phyloP scores from a whole-genome alignment of 2,888 invertebrate genomes.

The Hyppa rectilinea region DNA sequence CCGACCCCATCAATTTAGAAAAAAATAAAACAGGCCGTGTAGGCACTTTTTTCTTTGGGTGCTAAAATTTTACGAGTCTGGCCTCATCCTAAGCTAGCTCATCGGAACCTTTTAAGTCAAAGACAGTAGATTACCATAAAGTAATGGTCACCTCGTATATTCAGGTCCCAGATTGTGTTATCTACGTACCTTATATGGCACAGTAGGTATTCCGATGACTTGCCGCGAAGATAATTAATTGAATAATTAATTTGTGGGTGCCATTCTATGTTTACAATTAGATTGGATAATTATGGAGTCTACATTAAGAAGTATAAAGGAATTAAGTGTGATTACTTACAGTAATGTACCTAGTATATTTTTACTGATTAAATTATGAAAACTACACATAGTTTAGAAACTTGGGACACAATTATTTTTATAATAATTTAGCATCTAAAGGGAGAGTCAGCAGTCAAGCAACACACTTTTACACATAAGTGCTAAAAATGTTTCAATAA shows the following conservation, averaged over 20 bases:
- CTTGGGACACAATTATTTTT: neutral
- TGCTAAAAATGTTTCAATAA: neutral
- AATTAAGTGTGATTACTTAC: neutral
- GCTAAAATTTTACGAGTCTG: constrained; percentile 41
- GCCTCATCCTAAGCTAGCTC: constrained; percentile 14
- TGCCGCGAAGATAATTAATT: constrained; percentile 33
- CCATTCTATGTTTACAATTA: neutral
- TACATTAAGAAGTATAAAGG: neutral
- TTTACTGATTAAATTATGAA: neutral
- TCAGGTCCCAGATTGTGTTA: constrained; percentile 48
- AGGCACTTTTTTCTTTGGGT: neutral
- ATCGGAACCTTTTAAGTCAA: constrained; percentile 33
- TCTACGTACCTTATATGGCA: constrained; percentile 40
- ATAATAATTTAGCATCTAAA: neutral
- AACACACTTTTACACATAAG: neutral
- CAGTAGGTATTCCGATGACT: constrained; percentile 34
- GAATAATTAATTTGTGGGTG: constrained; percentile 43
- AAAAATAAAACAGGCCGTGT: neutral
- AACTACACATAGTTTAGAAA: neutral
- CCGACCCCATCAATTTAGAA: neutral
- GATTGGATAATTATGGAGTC: constrained; percentile 6
- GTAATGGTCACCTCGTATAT: constrained; percentile 46
- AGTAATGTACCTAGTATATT: neutral
- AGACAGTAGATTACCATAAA: constrained; percentile 48
- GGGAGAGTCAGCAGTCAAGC: neutral